Conservation (phyloP, 2,888 invertebrate species). For the Oligia strigilis region DNA sequence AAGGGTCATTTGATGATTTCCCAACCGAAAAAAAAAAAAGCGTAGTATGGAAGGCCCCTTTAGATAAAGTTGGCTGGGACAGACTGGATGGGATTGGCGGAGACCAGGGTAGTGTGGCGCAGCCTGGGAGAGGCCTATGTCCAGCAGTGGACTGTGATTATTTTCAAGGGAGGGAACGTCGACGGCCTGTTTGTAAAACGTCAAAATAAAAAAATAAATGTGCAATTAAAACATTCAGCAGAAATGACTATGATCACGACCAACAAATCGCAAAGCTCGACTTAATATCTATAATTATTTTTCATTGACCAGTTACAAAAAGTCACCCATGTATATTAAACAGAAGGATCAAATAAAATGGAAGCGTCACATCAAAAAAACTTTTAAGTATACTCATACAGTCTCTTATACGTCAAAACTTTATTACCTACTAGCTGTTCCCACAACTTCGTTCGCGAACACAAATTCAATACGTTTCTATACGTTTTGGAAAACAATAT, state of each 20-base stretch:
- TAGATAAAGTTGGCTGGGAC: too few relatives aligned
- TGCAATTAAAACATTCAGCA: background rate
- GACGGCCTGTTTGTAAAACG: too few relatives aligned
- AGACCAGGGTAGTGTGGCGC: too few relatives aligned
- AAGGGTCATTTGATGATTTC: too few relatives aligned
- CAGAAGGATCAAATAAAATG: background rate
- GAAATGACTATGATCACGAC: slow-evolving; percentile 32
- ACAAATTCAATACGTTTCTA: too few relatives aligned
- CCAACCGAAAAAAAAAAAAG: too few relatives aligned
- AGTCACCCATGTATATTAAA: background rate
- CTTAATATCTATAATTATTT: slow-evolving; percentile 39
- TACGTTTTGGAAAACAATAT: too few relatives aligned
- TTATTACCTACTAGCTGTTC: background rate
- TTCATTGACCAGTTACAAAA: slow-evolving; percentile 34
- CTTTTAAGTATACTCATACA: background rate
- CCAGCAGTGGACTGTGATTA: background rate
- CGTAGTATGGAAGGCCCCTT: too few relatives aligned
- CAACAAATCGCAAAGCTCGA: slow-evolving; percentile 13
- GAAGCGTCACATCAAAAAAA: background rate
- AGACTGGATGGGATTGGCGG: too few relatives aligned
- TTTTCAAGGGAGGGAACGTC: background rate
- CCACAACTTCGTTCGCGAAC: background rate
- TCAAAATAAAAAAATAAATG: background rate
- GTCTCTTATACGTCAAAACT: background rate
- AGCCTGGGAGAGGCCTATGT: too few relatives aligned